Conservation (phyloP, 2,113 vertebrate genomes). For the Prunella himalayana region DNA sequence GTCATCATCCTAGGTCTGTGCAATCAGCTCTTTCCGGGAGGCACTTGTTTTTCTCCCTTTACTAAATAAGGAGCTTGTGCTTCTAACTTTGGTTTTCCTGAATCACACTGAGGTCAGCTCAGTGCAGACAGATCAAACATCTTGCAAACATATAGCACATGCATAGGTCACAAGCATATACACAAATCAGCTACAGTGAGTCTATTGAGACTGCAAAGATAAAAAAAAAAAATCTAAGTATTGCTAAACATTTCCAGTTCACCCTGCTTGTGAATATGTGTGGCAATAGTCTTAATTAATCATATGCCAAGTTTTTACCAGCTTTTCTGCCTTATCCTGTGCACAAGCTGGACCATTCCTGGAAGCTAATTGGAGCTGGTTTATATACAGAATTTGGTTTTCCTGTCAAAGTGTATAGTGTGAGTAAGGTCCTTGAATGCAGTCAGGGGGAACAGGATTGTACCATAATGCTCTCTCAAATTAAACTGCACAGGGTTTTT, state of each 20-base stretch:
- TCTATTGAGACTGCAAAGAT: background rate
- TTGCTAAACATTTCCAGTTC: background rate
- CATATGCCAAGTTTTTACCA: background rate
- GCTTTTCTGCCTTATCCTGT: background rate
- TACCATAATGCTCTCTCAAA: background rate
- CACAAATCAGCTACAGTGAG: background rate
- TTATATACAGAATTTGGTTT: background rate
- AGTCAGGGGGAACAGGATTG: background rate
- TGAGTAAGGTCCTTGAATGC: background rate
- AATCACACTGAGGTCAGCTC: background rate
- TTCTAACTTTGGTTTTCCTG: slow-evolving; percentile 31
- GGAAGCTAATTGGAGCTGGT: background rate
- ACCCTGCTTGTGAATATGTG: background rate
- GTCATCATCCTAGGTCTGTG: background rate
- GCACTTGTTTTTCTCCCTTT: slow-evolving; percentile 5
- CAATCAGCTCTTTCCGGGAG: background rate
- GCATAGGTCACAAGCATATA: background rate
- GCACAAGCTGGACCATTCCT: background rate
- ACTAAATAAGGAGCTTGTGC: slow-evolving; percentile 34
- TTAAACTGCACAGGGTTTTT: background rate
- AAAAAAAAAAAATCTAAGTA: background rate
- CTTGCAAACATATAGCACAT: background rate
- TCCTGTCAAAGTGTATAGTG: background rate
- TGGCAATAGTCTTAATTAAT: background rate
- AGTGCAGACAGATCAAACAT: background rate